These are phyloP conservation scores for Drosophila oshimai DNA, from an alignment of 1,140 invertebrate genomes.

Conservation along the genomic window DNA sequence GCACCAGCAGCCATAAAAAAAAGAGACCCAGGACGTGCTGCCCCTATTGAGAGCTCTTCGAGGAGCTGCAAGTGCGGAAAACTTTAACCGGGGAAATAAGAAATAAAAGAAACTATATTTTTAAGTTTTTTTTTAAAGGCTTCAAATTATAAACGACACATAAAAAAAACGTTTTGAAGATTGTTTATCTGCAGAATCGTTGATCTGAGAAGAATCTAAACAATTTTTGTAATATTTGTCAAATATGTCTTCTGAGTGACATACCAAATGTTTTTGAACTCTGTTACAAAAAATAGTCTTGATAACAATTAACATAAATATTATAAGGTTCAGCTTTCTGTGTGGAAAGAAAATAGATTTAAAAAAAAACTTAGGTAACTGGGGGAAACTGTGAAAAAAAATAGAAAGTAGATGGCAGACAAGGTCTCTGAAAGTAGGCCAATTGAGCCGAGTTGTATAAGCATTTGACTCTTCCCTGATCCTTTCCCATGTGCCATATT, in stretches of 20 bases:
- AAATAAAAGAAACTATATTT: not conserved
- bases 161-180: no score
- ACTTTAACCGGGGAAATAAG: not conserved
- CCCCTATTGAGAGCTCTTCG: slow-evolving; percentile 23
- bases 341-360: not conserved
- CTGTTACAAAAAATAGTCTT: no score
- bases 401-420: slow-evolving; percentile 6
- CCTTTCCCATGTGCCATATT: not conserved
- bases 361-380: not conserved
- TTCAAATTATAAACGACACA: no score
- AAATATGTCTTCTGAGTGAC: no score
- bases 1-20: slow-evolving; percentile 58
- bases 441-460: slow-evolving; percentile 6
- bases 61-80: not conserved
- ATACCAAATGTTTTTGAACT: no score
- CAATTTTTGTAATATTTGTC: no score
- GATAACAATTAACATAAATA: no score
- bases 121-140: no score
- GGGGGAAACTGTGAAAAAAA: not conserved
- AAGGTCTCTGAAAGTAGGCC: not conserved
- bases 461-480: not conserved
- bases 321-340: not conserved
- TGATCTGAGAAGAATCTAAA: no score
- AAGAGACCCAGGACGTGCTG: slow-evolving; percentile 28
- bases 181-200: no score